A percentile compares a stretch with the other conserved stretches of the same genome.
These are phyloP conservation scores for Drosophila dunni DNA, from an alignment of 1,140 invertebrate genomes.

Conservation along the genomic window DNA sequence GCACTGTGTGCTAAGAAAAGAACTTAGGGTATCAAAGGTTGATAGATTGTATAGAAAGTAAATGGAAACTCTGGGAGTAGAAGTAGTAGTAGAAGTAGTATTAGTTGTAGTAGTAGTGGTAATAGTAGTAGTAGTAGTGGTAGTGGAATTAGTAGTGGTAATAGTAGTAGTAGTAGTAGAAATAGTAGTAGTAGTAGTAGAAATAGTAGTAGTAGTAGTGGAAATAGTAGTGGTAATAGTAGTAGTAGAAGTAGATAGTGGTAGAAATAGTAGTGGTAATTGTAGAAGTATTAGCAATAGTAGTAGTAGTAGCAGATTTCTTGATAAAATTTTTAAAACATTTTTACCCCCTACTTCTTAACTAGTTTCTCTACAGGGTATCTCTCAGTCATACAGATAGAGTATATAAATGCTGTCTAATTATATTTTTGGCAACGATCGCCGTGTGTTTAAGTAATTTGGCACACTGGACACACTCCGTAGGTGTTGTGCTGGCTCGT, in stretches of 20 bases:
- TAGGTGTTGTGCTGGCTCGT: slow-evolving; percentile 66
- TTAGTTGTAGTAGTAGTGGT: too few relatives aligned
- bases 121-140: too few relatives aligned
- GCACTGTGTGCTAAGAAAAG: background rate
- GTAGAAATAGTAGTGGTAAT: too few relatives aligned
- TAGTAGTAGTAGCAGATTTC: background rate
- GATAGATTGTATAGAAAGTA: background rate
- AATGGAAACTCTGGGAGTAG: background rate
- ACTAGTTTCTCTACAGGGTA: slow-evolving; percentile 7
- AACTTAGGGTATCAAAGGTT: background rate
- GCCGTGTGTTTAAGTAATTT: slow-evolving; percentile 78
- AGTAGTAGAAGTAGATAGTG: too few relatives aligned
- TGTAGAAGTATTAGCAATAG: too few relatives aligned
- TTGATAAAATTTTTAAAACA: background rate
- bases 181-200: too few relatives aligned
- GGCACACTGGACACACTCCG: slow-evolving; percentile 57
- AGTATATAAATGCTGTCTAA: background rate
- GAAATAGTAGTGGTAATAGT: too few relatives aligned
- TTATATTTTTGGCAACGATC: slow-evolving; percentile 29
- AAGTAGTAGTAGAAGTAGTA: too few relatives aligned
- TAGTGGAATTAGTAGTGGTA: too few relatives aligned
- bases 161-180: too few relatives aligned
- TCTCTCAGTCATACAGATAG: background rate
- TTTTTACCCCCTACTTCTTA: background rate
- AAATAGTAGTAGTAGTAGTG: too few relatives aligned